These are phyloP conservation scores for Steinernema hermaphroditum DNA, from an alignment of 2,888 invertebrate genomes.

Conservation along the genomic window DNA sequence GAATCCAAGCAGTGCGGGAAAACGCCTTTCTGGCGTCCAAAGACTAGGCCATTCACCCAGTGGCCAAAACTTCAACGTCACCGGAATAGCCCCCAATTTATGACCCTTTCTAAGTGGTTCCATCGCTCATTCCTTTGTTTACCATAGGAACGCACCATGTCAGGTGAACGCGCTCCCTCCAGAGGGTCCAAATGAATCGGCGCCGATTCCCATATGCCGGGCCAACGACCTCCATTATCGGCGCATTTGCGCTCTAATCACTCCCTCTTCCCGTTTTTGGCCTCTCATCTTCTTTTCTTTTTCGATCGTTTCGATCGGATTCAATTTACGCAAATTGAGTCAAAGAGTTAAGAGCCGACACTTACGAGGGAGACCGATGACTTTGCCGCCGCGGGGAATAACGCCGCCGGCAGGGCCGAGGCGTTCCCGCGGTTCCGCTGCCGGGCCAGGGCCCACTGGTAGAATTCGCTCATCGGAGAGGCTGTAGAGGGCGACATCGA, in stretches of 20 bases:
- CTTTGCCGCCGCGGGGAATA: constrained; percentile 9
- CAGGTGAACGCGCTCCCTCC: no score
- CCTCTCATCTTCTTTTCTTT: background rate
- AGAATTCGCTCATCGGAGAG: constrained; percentile 17
- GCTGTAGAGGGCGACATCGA: background rate
- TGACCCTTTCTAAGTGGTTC: no score
- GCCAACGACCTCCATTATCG: background rate
- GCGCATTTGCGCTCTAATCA: no score
- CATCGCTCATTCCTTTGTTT: no score
- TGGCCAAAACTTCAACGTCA: no score
- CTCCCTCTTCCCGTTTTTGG: background rate
- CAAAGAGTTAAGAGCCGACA: background rate
- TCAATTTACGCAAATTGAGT: constrained; percentile 22
- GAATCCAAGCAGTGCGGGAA: no score
- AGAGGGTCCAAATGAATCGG: no score
- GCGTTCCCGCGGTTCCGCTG: constrained; percentile 22
- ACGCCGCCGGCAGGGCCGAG: background rate
- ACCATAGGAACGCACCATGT: no score
- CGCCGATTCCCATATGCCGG: background rate
- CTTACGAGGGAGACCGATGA: background rate
- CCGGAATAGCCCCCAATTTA: no score
- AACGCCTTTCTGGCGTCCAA: no score
- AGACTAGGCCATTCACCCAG: no score
- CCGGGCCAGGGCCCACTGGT: constrained; percentile 7
- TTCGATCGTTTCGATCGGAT: background rate